Evolutionary conservation across 2,888 invertebrate genomes (phyloP).

Genomic region (Acleris cristana): DNA sequence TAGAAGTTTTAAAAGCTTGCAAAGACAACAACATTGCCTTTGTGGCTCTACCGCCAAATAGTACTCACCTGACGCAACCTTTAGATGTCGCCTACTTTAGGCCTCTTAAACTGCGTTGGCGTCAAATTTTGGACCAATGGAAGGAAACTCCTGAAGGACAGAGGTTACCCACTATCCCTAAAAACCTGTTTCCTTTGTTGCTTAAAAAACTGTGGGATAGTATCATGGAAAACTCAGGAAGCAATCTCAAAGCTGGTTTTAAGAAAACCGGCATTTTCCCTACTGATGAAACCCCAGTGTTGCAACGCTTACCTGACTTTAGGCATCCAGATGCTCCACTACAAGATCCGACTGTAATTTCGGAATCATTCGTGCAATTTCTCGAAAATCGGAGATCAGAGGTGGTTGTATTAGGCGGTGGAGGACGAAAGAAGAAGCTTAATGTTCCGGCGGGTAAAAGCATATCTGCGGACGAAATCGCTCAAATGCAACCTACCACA

Average conservation of each 20-base stretch:
- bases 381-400: neutral
- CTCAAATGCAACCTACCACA: no score
- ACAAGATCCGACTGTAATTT: neutral
- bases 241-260: neutral
- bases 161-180: neutral
- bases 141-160: no score
- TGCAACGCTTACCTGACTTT: neutral
- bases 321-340: slow-evolving; percentile 1
- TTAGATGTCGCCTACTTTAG: no score
- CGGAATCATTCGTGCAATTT: neutral
- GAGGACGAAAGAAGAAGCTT: no score
- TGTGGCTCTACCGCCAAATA: neutral
- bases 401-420: neutral
- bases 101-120: neutral
- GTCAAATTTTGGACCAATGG: neutral
- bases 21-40: neutral
- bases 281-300: no score
- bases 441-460: no score
- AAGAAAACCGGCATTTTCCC: neutral
- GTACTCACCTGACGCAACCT: no score
- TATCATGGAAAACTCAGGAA: neutral
- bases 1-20: neutral
- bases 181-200: neutral
- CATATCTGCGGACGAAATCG: no score
- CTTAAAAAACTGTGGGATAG: neutral